Conservation (phyloP, 2,797 vertebrate species). For the Pterois miles region DNA sequence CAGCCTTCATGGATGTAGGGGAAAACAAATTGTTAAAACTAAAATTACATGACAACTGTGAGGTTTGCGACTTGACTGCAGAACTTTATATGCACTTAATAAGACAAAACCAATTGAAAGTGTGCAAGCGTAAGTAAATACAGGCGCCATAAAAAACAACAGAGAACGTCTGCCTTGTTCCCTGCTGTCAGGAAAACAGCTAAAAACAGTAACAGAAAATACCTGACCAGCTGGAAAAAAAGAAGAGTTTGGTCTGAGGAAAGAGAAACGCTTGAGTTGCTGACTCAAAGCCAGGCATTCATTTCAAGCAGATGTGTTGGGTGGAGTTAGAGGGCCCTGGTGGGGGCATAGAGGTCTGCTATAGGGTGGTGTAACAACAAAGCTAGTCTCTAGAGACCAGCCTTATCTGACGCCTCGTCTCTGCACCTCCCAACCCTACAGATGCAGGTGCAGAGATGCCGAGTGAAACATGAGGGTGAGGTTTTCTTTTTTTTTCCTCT, state of each 20-base stretch:
- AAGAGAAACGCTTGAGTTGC: conserved; percentile 53
- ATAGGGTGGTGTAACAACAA: conserved; percentile 69
- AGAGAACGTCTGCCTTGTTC: conserved; percentile 8
- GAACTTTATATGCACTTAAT: conserved; percentile 15
- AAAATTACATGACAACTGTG: background rate
- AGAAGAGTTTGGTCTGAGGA: conserved; percentile 8
- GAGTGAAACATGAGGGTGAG: conserved; percentile 69
- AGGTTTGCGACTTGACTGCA: background rate
- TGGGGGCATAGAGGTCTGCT: conserved; percentile 64
- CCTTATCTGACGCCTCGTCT: conserved; percentile 68
- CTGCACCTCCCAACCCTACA: conserved; percentile 47
- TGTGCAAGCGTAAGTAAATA: background rate
- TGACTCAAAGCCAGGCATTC: conserved; percentile 71
- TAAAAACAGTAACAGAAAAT: conserved; percentile 35
- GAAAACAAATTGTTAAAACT: conserved; percentile 13
- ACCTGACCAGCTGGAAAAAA: conserved; percentile 41
- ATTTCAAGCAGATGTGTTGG: conserved; percentile 67
- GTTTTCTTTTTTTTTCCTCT: conserved; percentile 24
- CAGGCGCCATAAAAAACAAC: background rate
- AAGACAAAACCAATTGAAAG: conserved; percentile 8
- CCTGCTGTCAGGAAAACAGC: conserved; percentile 27
- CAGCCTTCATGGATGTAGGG: background rate
- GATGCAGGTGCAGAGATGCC: conserved; percentile 75
- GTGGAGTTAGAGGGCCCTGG: conserved; percentile 39
- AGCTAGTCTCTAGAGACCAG: conserved; percentile 60